Conservation (phyloP, 2,888 invertebrate species). For the Hyles lineata region DNA sequence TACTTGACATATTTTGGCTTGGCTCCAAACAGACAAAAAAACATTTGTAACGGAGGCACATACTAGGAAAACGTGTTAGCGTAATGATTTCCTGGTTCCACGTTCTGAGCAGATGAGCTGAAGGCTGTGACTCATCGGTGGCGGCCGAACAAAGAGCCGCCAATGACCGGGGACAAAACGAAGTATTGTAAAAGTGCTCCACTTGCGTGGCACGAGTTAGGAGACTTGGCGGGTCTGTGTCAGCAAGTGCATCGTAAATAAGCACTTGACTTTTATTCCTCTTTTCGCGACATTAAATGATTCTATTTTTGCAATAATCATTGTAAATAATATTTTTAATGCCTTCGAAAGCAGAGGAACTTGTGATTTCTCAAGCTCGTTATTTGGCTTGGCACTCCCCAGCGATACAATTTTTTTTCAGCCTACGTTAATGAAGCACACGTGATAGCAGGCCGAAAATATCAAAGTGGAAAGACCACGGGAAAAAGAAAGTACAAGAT, state of each 20-base stretch:
- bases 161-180: slow-evolving; percentile 63
- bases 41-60: slow-evolving; percentile 56
- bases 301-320: too few species aligned
- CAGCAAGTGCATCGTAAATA: neutral
- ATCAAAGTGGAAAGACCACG: too few species aligned
- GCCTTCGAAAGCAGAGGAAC: too few species aligned
- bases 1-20: slow-evolving; percentile 57
- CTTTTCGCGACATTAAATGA: too few species aligned
- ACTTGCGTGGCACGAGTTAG: slow-evolving; percentile 43
- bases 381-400: too few species aligned
- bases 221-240: slow-evolving; percentile 13
- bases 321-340: too few species aligned
- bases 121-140: slow-evolving; percentile 60
- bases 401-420: too few species aligned
- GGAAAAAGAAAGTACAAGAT: too few species aligned
- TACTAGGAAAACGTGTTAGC: slow-evolving; percentile 56
- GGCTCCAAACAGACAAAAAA: slow-evolving; percentile 59
- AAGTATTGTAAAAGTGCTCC: slow-evolving; percentile 60
- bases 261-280: too few species aligned
- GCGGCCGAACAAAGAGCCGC: slow-evolving; percentile 63
- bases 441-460: too few species aligned
- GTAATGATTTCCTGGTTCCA: slow-evolving; percentile 67
- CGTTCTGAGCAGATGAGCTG: slow-evolving; percentile 53
- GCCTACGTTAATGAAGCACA: too few species aligned
- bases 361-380: too few species aligned